Evolutionary conservation across 1,140 invertebrate species (phyloP).

Genomic region (Steinernema khuongi): DNA sequence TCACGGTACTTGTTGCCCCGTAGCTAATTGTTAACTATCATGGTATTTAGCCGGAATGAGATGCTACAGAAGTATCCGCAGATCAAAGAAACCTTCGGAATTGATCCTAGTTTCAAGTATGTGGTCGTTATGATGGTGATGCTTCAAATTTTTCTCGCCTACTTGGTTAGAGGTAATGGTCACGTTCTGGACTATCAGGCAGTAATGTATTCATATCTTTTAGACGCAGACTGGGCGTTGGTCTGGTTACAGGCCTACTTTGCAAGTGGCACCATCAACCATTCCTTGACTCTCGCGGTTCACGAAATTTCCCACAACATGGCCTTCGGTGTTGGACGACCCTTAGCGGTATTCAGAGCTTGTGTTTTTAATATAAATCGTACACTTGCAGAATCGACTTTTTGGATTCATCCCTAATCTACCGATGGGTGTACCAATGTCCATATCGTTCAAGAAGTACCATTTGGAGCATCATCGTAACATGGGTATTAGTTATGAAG

Average conservation of each 20-base stretch:
- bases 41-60: conserved; percentile 44
- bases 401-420: conserved; percentile 96
- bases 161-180: conserved; percentile 45
- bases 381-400: conserved; percentile 61
- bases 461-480: conserved; percentile 87
- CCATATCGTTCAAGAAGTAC: conserved; percentile 94
- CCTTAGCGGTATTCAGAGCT: conserved; percentile 58
- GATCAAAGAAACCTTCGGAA: conserved; percentile 53
- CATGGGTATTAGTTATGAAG: conserved; percentile 59
- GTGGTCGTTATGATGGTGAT: conserved; percentile 57
- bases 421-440: conserved; percentile 87
- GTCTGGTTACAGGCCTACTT: conserved; percentile 53
- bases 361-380: conserved; percentile 61
- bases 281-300: conserved; percentile 89
- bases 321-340: conserved; percentile 83
- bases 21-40: not conserved
- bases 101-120: conserved; percentile 52
- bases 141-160: conserved; percentile 53
- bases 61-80: conserved; percentile 66
- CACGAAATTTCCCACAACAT: conserved; percentile 97
- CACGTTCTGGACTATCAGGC: not conserved
- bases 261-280: conserved; percentile 69
- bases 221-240: conserved; percentile 53
- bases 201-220: conserved; percentile 31
- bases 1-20: conserved; percentile 71